Conservation (phyloP, 2,888 invertebrate species). For the Amorpha juglandis region DNA sequence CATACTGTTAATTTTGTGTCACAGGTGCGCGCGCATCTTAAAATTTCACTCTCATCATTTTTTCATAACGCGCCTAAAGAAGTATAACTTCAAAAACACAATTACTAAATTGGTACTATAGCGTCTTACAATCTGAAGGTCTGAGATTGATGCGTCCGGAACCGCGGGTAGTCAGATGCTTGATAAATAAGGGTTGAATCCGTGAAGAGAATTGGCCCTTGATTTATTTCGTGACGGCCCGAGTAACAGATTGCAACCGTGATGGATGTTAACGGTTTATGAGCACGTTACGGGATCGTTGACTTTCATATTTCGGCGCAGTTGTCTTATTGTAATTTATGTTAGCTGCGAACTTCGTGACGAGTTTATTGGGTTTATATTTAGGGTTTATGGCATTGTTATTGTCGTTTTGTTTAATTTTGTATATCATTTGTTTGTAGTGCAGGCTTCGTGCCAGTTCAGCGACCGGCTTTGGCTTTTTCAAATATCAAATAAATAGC, state of each 20-base stretch:
- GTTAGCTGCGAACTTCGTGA: constrained; percentile 27
- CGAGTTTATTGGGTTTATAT: constrained; percentile 29
- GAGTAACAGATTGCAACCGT: constrained; percentile 44
- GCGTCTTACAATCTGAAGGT: not conserved
- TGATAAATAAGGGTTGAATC: constrained; percentile 36
- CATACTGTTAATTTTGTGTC: too few species aligned
- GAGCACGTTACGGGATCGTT: constrained; percentile 31
- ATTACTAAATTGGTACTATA: too few species aligned
- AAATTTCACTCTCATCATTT: too few species aligned
- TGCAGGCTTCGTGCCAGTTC: not conserved
- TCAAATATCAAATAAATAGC: too few species aligned
- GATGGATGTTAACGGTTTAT: constrained; percentile 46
- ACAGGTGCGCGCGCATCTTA: too few species aligned
- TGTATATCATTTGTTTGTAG: not conserved
- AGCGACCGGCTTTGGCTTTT: too few species aligned
- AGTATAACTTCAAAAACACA: too few species aligned
- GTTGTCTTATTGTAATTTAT: constrained; percentile 33
- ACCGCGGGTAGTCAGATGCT: not conserved
- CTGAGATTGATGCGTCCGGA: not conserved
- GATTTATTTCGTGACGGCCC: constrained; percentile 34
- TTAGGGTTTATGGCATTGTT: constrained; percentile 24
- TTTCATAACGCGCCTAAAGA: too few species aligned
- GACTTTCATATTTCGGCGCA: constrained; percentile 33
- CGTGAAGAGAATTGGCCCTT: constrained; percentile 39
- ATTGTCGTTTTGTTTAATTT: not conserved